phyloP scores from a whole-genome alignment of 2,797 vertebrate species.

The Sternotherus odoratus region DNA sequence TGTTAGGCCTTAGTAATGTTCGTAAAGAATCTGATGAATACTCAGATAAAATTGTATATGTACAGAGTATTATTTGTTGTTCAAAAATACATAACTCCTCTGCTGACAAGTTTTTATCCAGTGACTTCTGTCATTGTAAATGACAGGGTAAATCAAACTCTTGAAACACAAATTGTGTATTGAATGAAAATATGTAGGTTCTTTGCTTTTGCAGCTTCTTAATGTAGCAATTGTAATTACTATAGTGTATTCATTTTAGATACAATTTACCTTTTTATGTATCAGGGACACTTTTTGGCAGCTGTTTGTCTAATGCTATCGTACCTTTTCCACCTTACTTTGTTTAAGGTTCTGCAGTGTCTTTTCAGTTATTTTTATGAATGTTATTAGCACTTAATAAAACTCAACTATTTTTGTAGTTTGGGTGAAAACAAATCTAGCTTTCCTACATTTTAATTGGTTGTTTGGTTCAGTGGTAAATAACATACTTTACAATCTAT shows the following conservation, averaged over 20 bases:
- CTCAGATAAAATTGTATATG: neutral
- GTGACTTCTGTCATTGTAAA: neutral
- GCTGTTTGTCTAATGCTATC: neutral
- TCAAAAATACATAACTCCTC: neutral
- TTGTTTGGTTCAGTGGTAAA: conserved; percentile 8
- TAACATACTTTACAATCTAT: neutral
- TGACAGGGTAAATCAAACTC: neutral
- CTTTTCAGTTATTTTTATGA: conserved; percentile 1
- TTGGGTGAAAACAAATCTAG: neutral
- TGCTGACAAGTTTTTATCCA: neutral
- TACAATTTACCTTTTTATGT: neutral
- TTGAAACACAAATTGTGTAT: neutral
- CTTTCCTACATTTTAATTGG: neutral
- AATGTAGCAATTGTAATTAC: neutral
- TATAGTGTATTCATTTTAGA: neutral
- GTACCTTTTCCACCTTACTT: neutral
- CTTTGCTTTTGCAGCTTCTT: neutral
- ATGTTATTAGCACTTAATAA: conserved; percentile 34
- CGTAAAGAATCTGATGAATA: neutral
- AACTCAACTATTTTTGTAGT: neutral
- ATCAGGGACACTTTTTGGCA: neutral
- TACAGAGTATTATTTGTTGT: neutral
- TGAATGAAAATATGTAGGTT: neutral
- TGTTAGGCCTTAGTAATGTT: neutral
- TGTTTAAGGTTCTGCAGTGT: neutral